Percentiles rank a stretch among this genome's conserved stretches.
Evolutionary conservation across 2,888 invertebrate species (phyloP).

Genomic region (Microchrysa polita): DNA sequence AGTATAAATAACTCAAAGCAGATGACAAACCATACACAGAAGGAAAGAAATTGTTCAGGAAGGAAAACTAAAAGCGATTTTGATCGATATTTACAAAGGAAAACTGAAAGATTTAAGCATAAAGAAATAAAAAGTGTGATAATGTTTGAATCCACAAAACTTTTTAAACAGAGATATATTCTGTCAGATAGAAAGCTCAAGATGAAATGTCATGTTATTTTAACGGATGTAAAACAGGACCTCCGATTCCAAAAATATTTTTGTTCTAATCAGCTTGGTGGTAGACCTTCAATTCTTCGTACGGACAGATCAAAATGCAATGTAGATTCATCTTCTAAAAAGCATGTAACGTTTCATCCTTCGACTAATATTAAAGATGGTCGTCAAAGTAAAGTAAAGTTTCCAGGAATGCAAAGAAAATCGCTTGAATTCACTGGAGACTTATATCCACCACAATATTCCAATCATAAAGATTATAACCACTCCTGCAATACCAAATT

Average conservation of each 20-base stretch:
- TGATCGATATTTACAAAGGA: slow-evolving; percentile 2
- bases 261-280: too few relatives aligned
- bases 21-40: neutral
- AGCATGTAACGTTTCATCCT: too few relatives aligned
- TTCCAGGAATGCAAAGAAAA: too few relatives aligned
- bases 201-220: neutral
- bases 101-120: neutral
- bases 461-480: too few relatives aligned
- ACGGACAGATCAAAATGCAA: too few relatives aligned
- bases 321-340: neutral
- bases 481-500: too few relatives aligned
- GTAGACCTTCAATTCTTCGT: too few relatives aligned
- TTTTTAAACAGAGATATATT: neutral
- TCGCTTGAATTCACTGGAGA: too few relatives aligned
- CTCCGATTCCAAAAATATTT: neutral
- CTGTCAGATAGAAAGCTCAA: neutral
- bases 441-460: too few relatives aligned
- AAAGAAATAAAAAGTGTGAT: too few relatives aligned
- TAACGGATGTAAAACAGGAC: neutral
- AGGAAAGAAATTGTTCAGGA: neutral
- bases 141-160: neutral
- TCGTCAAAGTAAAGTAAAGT: too few relatives aligned
- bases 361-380: too few relatives aligned
- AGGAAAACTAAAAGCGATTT: slow-evolving; percentile 4
- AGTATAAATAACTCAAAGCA: neutral